These are phyloP conservation scores for Pseudois nayaur DNA, from an alignment of 2,113 vertebrate genomes.

Conservation along the genomic window DNA sequence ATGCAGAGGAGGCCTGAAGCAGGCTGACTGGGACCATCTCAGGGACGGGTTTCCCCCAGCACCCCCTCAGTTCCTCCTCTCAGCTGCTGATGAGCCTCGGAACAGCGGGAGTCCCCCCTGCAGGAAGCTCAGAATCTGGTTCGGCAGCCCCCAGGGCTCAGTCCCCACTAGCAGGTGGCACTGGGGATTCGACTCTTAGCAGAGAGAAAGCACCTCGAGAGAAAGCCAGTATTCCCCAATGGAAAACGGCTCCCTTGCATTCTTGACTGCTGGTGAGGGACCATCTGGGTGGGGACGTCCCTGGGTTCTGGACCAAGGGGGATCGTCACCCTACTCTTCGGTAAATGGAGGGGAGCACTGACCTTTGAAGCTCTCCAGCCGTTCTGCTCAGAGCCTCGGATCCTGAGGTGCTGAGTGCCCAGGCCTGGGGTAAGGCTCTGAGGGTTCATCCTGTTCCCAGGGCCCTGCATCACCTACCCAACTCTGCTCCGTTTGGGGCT, in stretches of 20 bases:
- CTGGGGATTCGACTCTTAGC: not conserved
- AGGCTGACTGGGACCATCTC: not conserved
- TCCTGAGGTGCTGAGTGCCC: fast-evolving
- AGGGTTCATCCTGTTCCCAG: not conserved
- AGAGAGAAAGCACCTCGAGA: not conserved
- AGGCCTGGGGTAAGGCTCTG: not conserved
- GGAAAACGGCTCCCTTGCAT: not conserved
- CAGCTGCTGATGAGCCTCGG: not conserved
- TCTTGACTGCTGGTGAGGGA: not conserved
- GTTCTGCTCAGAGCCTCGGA: not conserved
- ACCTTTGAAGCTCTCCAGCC: not conserved
- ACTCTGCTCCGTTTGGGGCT: not conserved
- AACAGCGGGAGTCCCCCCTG: fast-evolving
- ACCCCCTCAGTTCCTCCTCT: not conserved
- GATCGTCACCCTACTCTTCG: not conserved
- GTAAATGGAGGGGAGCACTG: not conserved
- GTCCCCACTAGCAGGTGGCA: not conserved
- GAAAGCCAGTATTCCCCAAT: not conserved
- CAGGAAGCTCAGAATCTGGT: not conserved
- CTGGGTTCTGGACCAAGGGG: not conserved
- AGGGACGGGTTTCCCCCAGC: not conserved
- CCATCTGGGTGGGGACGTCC: not conserved
- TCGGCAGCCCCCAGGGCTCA: not conserved
- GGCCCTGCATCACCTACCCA: fast-evolving
- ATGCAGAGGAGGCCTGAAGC: not conserved